Conservation (phyloP, 2,797 vertebrate species). For the Lycodopsis pacificus region DNA sequence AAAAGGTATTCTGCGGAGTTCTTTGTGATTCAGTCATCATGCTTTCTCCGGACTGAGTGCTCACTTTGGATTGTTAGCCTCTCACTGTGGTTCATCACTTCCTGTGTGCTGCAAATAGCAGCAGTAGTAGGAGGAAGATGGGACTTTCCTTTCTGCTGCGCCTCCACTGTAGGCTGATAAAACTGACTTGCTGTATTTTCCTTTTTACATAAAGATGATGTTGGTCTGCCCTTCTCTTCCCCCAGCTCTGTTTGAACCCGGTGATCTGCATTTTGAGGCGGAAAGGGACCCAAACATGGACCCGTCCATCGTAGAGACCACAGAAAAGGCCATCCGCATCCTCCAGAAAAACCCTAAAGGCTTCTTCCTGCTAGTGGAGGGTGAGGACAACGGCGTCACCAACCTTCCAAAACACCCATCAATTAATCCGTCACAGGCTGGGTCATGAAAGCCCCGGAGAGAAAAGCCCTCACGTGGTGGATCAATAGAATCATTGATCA, state of each 20-base stretch:
- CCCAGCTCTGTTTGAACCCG: slow-evolving; percentile 84
- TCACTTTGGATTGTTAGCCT: slow-evolving; percentile 8
- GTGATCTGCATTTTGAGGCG: slow-evolving; percentile 80
- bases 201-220: slow-evolving; percentile 5
- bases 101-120: slow-evolving; percentile 33
- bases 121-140: slow-evolving; percentile 12
- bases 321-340: slow-evolving; percentile 85
- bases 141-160: slow-evolving; percentile 32
- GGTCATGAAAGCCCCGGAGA: slow-evolving; percentile 35
- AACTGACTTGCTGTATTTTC: neutral
- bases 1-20: neutral
- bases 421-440: slow-evolving; percentile 1
- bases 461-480: neutral
- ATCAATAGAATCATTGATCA: slow-evolving; percentile 41
- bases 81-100: slow-evolving; percentile 22
- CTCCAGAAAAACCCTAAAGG: slow-evolving; percentile 84
- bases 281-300: slow-evolving; percentile 82
- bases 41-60: slow-evolving; percentile 23
- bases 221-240: neutral
- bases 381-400: slow-evolving; percentile 64
- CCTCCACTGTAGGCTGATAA: slow-evolving; percentile 32
- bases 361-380: slow-evolving; percentile 87
- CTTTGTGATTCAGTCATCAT: slow-evolving; percentile 8
- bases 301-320: slow-evolving; percentile 81
- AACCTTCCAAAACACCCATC: neutral